A percentile compares a stretch with the other conserved stretches of the same genome.
phyloP scores from a whole-genome alignment of 1,140 invertebrate genomes.

The Trichoplusia ni region DNA sequence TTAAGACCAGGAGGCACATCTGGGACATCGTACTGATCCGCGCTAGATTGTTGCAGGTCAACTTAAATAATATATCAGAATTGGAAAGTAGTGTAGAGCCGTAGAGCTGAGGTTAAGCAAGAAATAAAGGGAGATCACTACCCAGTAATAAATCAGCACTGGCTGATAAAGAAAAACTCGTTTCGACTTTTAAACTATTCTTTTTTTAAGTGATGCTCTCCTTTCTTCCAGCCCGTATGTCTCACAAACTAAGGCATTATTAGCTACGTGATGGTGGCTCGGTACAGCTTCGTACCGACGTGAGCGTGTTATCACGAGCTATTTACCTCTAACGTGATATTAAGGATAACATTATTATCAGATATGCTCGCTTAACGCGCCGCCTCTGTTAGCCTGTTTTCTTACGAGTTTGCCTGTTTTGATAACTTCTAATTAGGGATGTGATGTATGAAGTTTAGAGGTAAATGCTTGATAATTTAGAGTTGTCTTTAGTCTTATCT shows the following conservation, averaged over 20 bases:
- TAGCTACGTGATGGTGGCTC: slow-evolving; percentile 47
- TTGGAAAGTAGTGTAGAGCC: no score
- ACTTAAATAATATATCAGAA: no score
- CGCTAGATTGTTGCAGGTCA: no score
- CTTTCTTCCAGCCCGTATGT: slow-evolving; percentile 28
- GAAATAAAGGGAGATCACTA: no score
- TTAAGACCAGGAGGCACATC: no score
- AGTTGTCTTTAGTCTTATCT: no score
- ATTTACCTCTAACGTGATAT: slow-evolving; percentile 43
- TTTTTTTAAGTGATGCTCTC: neutral
- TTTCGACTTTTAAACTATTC: neutral
- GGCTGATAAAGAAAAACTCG: no score
- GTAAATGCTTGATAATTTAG: no score
- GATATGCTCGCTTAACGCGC: slow-evolving; percentile 34
- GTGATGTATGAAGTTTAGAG: neutral
- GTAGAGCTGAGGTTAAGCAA: no score
- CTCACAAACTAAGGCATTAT: slow-evolving; percentile 33
- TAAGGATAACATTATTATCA: slow-evolving; percentile 46
- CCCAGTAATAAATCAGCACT: no score
- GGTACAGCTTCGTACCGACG: slow-evolving; percentile 14
- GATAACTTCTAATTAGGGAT: slow-evolving; percentile 20
- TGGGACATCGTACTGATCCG: no score
- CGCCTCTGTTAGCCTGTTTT: slow-evolving; percentile 13
- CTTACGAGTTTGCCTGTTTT: slow-evolving; percentile 1
- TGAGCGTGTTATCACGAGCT: slow-evolving; percentile 37